Percentiles rank a stretch among this genome's conserved stretches.
Evolutionary conservation across 2,113 vertebrate species (phyloP).

Genomic region (Platysteira castanea): DNA sequence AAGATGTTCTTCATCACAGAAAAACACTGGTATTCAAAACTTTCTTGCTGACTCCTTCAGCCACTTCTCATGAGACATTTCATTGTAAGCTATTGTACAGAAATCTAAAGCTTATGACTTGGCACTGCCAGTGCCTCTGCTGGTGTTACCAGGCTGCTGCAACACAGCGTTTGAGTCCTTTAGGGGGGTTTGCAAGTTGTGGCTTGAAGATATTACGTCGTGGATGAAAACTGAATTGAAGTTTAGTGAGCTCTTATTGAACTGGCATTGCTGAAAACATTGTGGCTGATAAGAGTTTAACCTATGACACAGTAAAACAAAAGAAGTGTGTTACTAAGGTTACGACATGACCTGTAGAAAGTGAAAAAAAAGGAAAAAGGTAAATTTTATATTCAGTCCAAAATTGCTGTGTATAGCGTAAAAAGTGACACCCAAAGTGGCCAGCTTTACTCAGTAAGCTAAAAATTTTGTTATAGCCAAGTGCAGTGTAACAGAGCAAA

Average conservation of each 20-base stretch:
- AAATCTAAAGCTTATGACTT: background rate
- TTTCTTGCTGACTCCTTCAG: background rate
- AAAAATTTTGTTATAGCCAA: background rate
- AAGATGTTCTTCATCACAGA: background rate
- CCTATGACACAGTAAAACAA: background rate
- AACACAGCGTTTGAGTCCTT: background rate
- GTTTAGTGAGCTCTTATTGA: background rate
- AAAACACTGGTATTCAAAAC: background rate
- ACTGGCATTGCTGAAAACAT: background rate
- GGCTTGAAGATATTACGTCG: background rate
- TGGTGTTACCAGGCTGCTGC: background rate
- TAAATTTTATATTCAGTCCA: background rate
- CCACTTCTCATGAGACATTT: background rate
- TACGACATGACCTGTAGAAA: background rate
- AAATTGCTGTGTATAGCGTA: background rate
- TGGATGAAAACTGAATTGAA: background rate
- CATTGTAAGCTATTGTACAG: background rate
- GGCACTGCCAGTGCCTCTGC: background rate
- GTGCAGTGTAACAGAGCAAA: background rate
- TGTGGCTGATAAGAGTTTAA: background rate
- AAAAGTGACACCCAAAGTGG: background rate
- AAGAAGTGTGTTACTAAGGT: background rate
- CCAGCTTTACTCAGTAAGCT: background rate
- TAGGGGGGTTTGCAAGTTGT: background rate
- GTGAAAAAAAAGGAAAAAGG: background rate